phyloP scores from a whole-genome alignment of 2,888 invertebrate genomes.

The Drosophila engyochracea region DNA sequence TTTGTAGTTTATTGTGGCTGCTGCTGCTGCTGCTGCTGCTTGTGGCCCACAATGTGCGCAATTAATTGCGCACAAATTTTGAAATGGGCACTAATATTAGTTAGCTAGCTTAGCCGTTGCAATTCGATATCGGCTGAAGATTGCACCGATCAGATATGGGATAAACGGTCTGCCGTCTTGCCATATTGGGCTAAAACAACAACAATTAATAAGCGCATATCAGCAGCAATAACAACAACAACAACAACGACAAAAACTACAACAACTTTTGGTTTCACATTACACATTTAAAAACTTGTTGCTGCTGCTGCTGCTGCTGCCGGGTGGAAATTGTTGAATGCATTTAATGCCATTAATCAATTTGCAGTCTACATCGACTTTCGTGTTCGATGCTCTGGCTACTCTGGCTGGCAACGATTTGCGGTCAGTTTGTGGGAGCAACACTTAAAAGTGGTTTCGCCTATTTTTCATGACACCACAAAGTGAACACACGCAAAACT shows the following conservation, averaged over 20 bases:
- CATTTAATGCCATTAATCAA: slow-evolving; percentile 78
- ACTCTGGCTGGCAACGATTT: slow-evolving; percentile 34
- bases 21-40: slow-evolving; percentile 31
- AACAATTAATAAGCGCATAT: slow-evolving; percentile 71
- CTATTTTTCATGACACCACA: slow-evolving; percentile 18
- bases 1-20: neutral
- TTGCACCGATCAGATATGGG: slow-evolving; percentile 69
- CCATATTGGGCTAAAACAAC: slow-evolving; percentile 49
- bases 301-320: slow-evolving; percentile 51
- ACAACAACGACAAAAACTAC: slow-evolving; percentile 23
- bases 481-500: slow-evolving; percentile 28
- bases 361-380: slow-evolving; percentile 60
- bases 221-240: slow-evolving; percentile 38
- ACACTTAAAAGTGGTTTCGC: slow-evolving; percentile 28
- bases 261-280: slow-evolving; percentile 68
- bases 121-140: slow-evolving; percentile 63
- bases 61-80: slow-evolving; percentile 69
- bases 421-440: slow-evolving; percentile 53
- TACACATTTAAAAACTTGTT: slow-evolving; percentile 61
- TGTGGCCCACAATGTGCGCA: slow-evolving; percentile 64
- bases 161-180: slow-evolving; percentile 52
- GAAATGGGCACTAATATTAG: slow-evolving; percentile 56
- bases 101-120: slow-evolving; percentile 23
- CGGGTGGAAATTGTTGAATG: slow-evolving; percentile 74
- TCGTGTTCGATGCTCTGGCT: slow-evolving; percentile 36